Evolutionary conservation across 2,113 vertebrate species (phyloP).

Genomic region (Pelecanus crispus): DNA sequence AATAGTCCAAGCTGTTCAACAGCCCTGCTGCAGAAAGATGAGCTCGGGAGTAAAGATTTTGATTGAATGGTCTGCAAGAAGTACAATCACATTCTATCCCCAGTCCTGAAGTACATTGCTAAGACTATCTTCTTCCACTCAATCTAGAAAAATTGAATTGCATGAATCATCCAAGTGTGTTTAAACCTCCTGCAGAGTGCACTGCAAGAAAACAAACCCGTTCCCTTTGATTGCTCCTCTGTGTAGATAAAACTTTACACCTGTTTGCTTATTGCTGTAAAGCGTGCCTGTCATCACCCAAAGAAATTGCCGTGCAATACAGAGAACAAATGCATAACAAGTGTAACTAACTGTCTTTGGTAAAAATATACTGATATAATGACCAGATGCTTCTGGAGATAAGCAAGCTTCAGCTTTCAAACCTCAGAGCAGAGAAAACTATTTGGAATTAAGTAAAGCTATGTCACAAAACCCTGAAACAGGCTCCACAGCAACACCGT

Average conservation of each 20-base stretch:
- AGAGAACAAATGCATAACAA: neutral
- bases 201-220: accelerated
- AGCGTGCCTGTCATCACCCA: neutral
- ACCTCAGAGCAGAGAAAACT: neutral
- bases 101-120: neutral
- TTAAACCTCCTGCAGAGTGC: neutral
- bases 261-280: neutral
- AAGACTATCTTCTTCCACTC: neutral
- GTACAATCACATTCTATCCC: too few relatives aligned
- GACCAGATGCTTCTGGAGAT: neutral
- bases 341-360: neutral
- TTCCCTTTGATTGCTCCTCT: neutral
- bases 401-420: neutral
- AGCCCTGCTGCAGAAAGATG: accelerated
- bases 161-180: neutral
- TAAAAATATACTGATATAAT: neutral
- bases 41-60: neutral
- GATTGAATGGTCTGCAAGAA: too few relatives aligned
- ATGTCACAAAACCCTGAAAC: neutral
- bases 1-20: neutral
- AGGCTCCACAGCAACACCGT: neutral
- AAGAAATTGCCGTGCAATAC: too few relatives aligned
- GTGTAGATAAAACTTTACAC: neutral
- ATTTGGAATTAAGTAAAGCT: neutral
- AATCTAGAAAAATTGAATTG: neutral